Conservation (phyloP, 2,113 vertebrate genomes). For the Bagarius yarrelli region DNA sequence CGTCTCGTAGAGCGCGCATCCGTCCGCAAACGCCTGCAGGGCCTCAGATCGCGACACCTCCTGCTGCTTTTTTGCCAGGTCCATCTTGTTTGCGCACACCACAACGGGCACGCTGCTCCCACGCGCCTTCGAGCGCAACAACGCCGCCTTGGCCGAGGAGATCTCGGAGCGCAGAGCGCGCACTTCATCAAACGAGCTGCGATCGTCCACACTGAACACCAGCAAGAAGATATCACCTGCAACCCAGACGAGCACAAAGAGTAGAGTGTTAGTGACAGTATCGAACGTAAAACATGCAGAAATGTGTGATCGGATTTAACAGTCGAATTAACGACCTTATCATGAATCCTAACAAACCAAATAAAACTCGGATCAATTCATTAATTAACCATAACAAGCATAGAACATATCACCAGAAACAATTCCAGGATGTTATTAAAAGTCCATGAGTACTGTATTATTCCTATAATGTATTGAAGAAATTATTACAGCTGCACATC, state of each 20-base stretch:
- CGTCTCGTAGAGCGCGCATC: constrained; percentile 72
- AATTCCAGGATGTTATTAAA: no score
- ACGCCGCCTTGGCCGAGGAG: constrained; percentile 67
- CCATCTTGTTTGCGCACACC: constrained; percentile 74
- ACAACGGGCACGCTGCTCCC: constrained; percentile 60
- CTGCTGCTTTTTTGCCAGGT: constrained; percentile 58
- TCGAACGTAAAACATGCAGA: no score
- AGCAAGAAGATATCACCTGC: constrained; percentile 76
- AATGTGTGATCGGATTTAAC: neutral
- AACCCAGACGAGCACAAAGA: constrained; percentile 2
- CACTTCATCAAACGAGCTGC: constrained; percentile 71
- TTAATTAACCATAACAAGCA: no score
- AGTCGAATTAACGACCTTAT: no score
- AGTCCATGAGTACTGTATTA: no score
- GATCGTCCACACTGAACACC: constrained; percentile 73
- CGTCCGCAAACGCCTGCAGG: constrained; percentile 55
- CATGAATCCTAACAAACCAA: no score
- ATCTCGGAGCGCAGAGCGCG: constrained; percentile 68
- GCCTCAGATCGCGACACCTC: constrained; percentile 60
- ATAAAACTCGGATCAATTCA: no score
- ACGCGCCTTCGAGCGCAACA: constrained; percentile 55
- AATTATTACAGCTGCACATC: no score
- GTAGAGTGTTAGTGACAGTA: neutral
- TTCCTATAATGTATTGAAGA: no score
- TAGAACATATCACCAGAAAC: no score